Percentiles rank a stretch among this genome's conserved stretches.
phyloP scores from a whole-genome alignment of 53 echinoderm and acorn worm genomes.

The Temnopleurus reevesii region DNA sequence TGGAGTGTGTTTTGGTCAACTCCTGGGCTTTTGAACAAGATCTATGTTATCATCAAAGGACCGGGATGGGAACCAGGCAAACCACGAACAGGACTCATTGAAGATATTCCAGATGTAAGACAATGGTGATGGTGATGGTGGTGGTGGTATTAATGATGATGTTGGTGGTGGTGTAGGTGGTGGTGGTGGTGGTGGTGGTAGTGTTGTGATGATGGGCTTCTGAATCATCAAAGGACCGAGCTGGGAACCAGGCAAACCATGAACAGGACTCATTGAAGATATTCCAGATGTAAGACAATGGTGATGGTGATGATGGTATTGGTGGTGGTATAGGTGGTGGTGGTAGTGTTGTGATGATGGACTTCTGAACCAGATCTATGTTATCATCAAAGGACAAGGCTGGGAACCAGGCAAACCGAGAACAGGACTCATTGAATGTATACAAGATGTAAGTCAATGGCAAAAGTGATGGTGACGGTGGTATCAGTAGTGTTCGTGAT shows the following conservation, averaged over 20 bases:
- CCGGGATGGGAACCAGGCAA: conserved; percentile 95
- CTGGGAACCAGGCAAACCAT: conserved; percentile 89
- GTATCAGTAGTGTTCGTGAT: too few species aligned
- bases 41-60: conserved; percentile 85
- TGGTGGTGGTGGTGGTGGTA: too few species aligned
- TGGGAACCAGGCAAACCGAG: conserved; percentile 90
- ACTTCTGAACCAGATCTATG: conserved; percentile 73
- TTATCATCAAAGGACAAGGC: conserved; percentile 84
- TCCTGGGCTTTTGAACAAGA: conserved; percentile 78
- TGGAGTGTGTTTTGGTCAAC: conserved; percentile 68
- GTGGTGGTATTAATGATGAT: too few species aligned
- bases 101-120: conserved; percentile 97
- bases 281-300: conserved; percentile 95
- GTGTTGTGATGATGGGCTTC: conserved; percentile 58
- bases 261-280: conserved; percentile 82
- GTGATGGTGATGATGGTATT: too few species aligned
- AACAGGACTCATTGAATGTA: too few species aligned
- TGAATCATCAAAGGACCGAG: conserved; percentile 88
- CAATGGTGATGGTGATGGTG: too few species aligned
- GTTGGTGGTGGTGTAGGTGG: too few species aligned
- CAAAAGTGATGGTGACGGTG: too few species aligned
- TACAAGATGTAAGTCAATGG: too few species aligned
- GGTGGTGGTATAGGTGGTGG: too few species aligned
- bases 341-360: conserved; percentile 61
- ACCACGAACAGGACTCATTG: conserved; percentile 76